Evolutionary conservation across 2,113 vertebrate species (phyloP), one percentile per base, ranked within the genome.

Genomic region (Chaetodon auriga): DNA sequence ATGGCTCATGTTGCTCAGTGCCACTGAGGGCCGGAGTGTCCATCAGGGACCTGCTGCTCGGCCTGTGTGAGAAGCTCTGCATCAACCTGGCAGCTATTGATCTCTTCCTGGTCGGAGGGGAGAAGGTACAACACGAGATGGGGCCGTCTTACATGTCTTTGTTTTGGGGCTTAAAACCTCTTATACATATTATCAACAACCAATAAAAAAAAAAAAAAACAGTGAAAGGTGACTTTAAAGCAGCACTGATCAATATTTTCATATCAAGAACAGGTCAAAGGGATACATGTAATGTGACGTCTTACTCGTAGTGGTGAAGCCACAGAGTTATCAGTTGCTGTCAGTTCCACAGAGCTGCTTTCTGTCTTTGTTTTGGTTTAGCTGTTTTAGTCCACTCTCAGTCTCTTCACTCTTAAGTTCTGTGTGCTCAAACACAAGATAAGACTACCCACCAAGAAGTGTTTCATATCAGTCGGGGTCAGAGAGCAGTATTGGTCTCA

Each of bases 61-160:
- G 96, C 14, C 95, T 99, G 75, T 99, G 98, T 0, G 97, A 99
- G 94, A 97, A 97, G 35, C 96, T 98, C 1, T 96, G 96, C 88
- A 96, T 99, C 91, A 99, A 97, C 75, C 94, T 99, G 85, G 97
- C 98, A 23, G 98, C 97, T 3, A 96, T 98, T 72, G 98, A 99
- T 90, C 96, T 99, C 58, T 99, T 99, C 86, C 93, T 99, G 68
- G 95, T 98, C 19, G 98, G 97, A 88, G 98, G 98, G 16, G 98
- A 98, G 88, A 99, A 99, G 98, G 98, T 99, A 96, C 12, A 18
- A 46, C 54, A 57, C 18, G 57, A 14, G 19, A 49, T 57, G 19
- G 21, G 4, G 10, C 13, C 14, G 19, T 68, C 13, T 8, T 19
- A 16, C 68, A 73, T 6, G 16, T 9, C 51, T 66, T 74, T 46